Conservation (phyloP, 2,113 vertebrate species). For the Macrotus californicus region DNA sequence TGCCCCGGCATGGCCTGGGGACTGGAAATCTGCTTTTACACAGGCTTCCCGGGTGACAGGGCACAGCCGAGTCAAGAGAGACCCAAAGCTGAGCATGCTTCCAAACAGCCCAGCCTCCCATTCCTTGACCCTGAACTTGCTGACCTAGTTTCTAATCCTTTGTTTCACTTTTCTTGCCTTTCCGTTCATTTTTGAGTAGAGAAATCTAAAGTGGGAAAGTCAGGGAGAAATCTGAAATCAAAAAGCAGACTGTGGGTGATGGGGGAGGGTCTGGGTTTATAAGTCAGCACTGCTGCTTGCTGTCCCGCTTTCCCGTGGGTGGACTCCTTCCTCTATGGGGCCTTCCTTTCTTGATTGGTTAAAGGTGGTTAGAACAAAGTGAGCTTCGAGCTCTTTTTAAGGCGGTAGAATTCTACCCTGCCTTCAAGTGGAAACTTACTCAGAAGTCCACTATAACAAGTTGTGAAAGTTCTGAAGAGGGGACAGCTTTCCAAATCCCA, state of each 20-base stretch:
- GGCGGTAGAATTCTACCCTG: background rate
- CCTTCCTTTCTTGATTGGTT: background rate
- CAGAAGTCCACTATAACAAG: background rate
- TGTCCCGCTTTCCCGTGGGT: background rate
- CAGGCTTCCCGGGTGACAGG: background rate
- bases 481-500: background rate
- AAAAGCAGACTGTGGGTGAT: background rate
- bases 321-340: fast-evolving
- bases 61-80: background rate
- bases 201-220: background rate
- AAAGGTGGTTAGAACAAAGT: background rate
- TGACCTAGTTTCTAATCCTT: background rate
- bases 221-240: background rate
- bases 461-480: background rate
- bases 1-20: background rate
- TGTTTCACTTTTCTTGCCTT: background rate
- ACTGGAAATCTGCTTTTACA: background rate
- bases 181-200: background rate
- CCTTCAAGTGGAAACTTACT: background rate
- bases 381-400: background rate
- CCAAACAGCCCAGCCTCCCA: fast-evolving
- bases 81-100: background rate
- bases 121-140: background rate
- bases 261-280: background rate
- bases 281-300: background rate